Base-by-base conservation (phyloP, 2,113 vertebrate species). In the Scopus umbretta region DNA sequence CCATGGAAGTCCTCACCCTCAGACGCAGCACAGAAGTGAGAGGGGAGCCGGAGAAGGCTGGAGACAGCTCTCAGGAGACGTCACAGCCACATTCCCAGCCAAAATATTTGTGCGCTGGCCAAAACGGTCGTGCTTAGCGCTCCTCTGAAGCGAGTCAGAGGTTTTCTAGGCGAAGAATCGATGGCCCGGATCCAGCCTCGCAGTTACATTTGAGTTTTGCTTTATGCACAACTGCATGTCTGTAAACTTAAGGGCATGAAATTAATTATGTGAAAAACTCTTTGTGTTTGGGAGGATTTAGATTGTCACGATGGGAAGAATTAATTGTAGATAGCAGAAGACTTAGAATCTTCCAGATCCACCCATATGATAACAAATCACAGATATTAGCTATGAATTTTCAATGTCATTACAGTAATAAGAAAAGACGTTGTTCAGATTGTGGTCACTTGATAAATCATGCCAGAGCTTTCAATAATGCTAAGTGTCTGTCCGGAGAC, bases 401-500 rank as follows among this genome's bases (percentile, higher is more conserved):
- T 88, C 70, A 36, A 11, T 76, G 90, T 93, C 70, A 75, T 75
- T 95, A 75, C 40, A 80, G n/a, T 52, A 92, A 40, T 65, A 86
- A 80, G 65, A 82, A 36, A 93, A 95, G 59, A 80, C 9, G 75
- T 92, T 93, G 53, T 82, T 96, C 53, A 95, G 83, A 80, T 67
- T 92, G 73, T 78, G 65, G 45, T 92, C 91, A 82, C 65, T 93
- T 78, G 53, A 76, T 66, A 92, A 92, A 90, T 62, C 23, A 15
- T 72, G 68, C 90, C 91, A 97, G 78, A 93, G 40, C 15, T 92
- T 91, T 96, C 93, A 96, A 50, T 94, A 90, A 76, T 47, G 75
- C 38, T 86, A 80, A 96, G 75, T 63, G 61, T 87, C 90, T 88
- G 84, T 92, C 75, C 93, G 87, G 94, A 97, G 90, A 93, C 81